Conservation (phyloP, 2,797 vertebrate species). For the Clamator glandarius region DNA sequence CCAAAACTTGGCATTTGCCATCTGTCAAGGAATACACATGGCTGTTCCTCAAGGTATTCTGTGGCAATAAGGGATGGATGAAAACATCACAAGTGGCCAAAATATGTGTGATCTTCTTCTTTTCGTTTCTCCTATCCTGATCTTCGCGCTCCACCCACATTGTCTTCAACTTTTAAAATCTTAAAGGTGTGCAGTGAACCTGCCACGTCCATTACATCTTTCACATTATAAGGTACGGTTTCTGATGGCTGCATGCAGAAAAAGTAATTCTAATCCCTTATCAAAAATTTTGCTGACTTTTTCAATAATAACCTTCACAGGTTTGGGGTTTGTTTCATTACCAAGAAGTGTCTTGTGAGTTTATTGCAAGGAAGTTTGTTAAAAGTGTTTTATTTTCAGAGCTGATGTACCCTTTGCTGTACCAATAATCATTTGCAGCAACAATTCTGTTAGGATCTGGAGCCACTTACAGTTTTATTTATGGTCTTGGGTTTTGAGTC, state of each 20-base stretch:
- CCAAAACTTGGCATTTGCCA: background rate
- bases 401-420: background rate
- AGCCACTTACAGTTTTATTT: constrained; percentile 66
- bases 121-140: background rate
- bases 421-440: constrained; percentile 11
- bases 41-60: background rate
- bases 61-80: fast-evolving
- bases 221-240: background rate
- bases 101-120: background rate
- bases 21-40: background rate
- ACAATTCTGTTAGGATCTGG: constrained; percentile 41
- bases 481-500: constrained; percentile 60
- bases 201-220: background rate
- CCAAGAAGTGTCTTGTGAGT: background rate
- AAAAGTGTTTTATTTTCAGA: constrained; percentile 51
- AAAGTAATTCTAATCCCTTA: background rate
- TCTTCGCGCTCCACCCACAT: background rate
- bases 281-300: background rate
- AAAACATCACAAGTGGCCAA: background rate
- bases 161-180: background rate
- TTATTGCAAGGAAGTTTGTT: constrained; percentile 9
- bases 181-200: background rate
- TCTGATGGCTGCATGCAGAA: background rate
- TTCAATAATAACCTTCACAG: background rate
- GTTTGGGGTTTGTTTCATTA: background rate